Base-by-base conservation (phyloP, 2,113 vertebrate species). In the Melanostigma gelatinosum region DNA sequence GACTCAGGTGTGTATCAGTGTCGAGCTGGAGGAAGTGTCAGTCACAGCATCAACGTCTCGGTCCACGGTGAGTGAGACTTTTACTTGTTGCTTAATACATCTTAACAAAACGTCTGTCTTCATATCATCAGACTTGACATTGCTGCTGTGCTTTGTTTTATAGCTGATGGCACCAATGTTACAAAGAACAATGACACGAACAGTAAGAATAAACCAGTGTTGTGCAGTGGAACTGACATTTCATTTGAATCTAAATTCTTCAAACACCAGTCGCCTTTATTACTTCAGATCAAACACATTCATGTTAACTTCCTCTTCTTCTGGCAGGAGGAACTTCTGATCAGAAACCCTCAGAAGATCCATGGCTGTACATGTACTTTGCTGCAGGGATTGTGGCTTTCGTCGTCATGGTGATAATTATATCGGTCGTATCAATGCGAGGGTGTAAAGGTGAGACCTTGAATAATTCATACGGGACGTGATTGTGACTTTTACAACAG, bases 1-100 rank as follows among this genome's bases (percentile, higher is more conserved):
- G 84, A 95, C 60, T 34, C 80, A 2, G 94, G 94, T 27, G 0
- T 2, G 0, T 95, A 95, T 86, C 75, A 4, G 8, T 95, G 95
- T 88, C 0, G 0, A 8, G 0, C 0, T 57, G 15, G 1, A 52
- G 0, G 0, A 1, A 1, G 0, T 34, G 0, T 81, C 1, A 1
- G 94, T 42, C 92, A 94, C 34, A 0, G 0, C 4, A 91, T 95
- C 66, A 78, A 20, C 0, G 68, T 95, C 13, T 67, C 5, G 12
- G 86, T 95, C 22, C 0, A 50, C 4, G 89, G 94, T 95, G 75
- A 92, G 88, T 72, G 65, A 58, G 24, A 58, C 10, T 29, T 0
- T 2, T 36, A 22, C 27, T 16, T 18, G 22, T n/a, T 16, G 4
- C 4, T 52, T 27, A 8, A 44, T 11, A 32, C 54, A 32, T 48